A percentile compares a stretch with the other conserved stretches of the same genome.
These are phyloP conservation scores for Drosophila nigrodunni DNA, from an alignment of 1,140 invertebrate species.

Conservation along the genomic window DNA sequence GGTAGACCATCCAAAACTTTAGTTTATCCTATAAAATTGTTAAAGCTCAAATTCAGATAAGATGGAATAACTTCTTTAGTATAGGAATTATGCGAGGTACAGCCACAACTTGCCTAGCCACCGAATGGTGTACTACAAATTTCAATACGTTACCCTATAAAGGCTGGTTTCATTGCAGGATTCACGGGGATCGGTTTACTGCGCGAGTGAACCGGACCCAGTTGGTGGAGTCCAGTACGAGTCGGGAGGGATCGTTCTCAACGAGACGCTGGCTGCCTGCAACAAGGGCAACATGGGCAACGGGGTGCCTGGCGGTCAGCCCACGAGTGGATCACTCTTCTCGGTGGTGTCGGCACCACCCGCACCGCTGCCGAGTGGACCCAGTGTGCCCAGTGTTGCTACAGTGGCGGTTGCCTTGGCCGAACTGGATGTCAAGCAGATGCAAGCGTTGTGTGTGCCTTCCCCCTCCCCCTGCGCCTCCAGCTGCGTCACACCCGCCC, in stretches of 20 bases:
- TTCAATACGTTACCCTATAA: no score
- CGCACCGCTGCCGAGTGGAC: conserved; percentile 72
- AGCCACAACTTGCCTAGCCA: no score
- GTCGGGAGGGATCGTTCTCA: conserved; percentile 82
- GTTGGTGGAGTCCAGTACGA: conserved; percentile 84
- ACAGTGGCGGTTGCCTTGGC: conserved; percentile 69
- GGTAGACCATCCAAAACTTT: no score
- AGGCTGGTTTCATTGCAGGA: conserved; percentile 60
- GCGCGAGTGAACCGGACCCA: conserved; percentile 85
- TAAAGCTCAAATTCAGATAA: no score
- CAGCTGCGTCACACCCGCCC: conserved; percentile 38
- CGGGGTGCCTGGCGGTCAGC: conserved; percentile 50
- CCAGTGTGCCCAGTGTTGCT: conserved; percentile 49
- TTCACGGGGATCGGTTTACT: conserved; percentile 85
- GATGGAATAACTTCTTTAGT: no score
- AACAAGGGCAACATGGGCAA: conserved; percentile 67
- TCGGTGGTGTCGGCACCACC: conserved; percentile 87
- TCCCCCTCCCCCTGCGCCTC: conserved; percentile 35
- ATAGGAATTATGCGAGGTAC: no score
- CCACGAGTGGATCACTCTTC: conserved; percentile 85
- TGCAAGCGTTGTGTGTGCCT: conserved; percentile 63
- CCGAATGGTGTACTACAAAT: no score
- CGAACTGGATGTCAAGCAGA: conserved; percentile 79
- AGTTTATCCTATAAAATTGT: no score
- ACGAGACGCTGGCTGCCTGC: conserved; percentile 68